A percentile compares a stretch with the other conserved stretches of the same genome.
Evolutionary conservation across 2,797 vertebrate genomes (phyloP).

Genomic region (Zenarchopterus dispar): DNA sequence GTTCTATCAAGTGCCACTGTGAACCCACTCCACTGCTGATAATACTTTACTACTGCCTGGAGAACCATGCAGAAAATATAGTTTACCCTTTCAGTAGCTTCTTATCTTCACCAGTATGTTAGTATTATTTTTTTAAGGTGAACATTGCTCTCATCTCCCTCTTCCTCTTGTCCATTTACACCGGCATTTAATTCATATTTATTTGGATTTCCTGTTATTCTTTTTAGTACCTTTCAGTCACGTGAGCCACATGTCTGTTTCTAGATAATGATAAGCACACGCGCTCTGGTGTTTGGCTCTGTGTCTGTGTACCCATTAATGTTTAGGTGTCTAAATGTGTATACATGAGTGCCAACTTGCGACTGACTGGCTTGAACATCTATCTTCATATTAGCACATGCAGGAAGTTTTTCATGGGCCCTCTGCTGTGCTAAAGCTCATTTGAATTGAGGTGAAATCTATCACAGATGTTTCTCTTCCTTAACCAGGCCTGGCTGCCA

Average conservation of each 20-base stretch:
- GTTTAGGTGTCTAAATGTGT: slow-evolving; percentile 30
- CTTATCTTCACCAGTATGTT: background rate
- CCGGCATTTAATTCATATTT: slow-evolving; percentile 9
- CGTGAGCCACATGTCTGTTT: slow-evolving; percentile 20
- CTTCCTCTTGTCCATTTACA: slow-evolving; percentile 12
- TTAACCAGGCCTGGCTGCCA: slow-evolving; percentile 71
- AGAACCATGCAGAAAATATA: slow-evolving; percentile 13
- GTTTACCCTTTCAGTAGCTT: slow-evolving; percentile 20
- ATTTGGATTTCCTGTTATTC: slow-evolving; percentile 17
- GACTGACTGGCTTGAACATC: slow-evolving; percentile 69
- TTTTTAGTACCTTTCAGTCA: slow-evolving; percentile 14
- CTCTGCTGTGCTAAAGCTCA: slow-evolving; percentile 79
- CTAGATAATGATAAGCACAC: slow-evolving; percentile 18
- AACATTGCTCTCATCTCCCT: slow-evolving; percentile 2
- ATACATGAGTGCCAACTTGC: slow-evolving; percentile 42
- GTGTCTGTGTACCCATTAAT: slow-evolving; percentile 1
- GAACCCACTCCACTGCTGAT: slow-evolving; percentile 49
- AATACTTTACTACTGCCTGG: slow-evolving; percentile 36
- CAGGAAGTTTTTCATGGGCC: slow-evolving; percentile 77
- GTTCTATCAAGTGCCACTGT: slow-evolving; percentile 63
- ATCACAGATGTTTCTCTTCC: slow-evolving; percentile 80
- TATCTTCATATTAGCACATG: slow-evolving; percentile 74
- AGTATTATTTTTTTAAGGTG: slow-evolving; percentile 27
- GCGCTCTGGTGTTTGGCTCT: slow-evolving; percentile 9
- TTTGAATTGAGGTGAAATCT: slow-evolving; percentile 80